Percentiles rank a stretch among this genome's conserved stretches.
phyloP scores from a whole-genome alignment of 2,888 invertebrate species.

The Gortyna flavago region DNA sequence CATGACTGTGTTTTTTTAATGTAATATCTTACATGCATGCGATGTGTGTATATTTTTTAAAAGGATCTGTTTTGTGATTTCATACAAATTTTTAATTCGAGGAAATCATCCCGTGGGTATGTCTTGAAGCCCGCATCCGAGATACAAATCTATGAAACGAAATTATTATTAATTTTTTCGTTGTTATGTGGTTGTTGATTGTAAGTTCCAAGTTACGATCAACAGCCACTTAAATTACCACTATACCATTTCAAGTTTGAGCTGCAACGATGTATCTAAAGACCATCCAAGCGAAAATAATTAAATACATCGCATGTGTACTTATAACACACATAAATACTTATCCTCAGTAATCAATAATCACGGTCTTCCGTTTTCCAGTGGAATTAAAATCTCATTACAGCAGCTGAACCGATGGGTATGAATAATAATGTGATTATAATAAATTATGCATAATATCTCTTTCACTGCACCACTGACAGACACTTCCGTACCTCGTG shows the following conservation, averaged over 20 bases:
- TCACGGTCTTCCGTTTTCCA: constrained; percentile 30
- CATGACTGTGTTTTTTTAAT: too few species aligned
- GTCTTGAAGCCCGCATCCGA: too few species aligned
- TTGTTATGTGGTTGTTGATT: too few species aligned
- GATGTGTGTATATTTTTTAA: neutral
- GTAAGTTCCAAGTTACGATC: too few species aligned
- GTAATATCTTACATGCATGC: too few species aligned
- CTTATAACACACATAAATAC: neutral
- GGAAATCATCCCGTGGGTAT: neutral
- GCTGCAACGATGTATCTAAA: neutral
- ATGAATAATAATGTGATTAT: constrained; percentile 2
- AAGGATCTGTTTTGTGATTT: neutral
- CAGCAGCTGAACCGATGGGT: neutral
- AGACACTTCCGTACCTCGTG: neutral
- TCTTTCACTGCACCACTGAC: neutral
- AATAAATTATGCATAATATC: neutral
- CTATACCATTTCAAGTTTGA: neutral
- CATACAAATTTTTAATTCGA: neutral
- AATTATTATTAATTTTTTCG: too few species aligned
- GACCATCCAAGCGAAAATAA: neutral
- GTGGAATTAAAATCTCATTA: constrained; percentile 33
- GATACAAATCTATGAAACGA: neutral
- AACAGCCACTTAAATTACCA: neutral
- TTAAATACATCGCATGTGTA: constrained; percentile 3
- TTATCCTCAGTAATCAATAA: constrained; percentile 18